Conservation (phyloP, 2,888 invertebrate species). For the Teleogryllus oceanicus region DNA sequence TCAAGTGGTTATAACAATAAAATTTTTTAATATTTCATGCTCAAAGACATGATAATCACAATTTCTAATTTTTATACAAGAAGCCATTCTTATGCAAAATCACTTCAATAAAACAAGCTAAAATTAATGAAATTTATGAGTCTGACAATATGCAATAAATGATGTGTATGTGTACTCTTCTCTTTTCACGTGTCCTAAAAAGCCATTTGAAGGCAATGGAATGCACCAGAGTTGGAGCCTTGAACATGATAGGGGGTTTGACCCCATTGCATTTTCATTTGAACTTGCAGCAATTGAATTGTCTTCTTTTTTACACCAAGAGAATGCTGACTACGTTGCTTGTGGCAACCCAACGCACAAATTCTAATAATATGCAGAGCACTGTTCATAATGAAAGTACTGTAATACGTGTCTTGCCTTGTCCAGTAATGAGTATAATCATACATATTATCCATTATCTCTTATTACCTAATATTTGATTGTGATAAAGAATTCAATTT, state of each 20-base stretch:
- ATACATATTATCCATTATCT: not conserved
- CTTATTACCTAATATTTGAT: not conserved
- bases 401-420: constrained; percentile 18
- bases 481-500: not conserved
- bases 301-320: not conserved
- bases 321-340: constrained; percentile 6
- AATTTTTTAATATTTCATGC: not conserved
- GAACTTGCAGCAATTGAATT: constrained; percentile 7
- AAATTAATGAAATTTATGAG: not conserved
- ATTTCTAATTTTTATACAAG: not conserved
- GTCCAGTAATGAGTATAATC: not conserved
- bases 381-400: not conserved
- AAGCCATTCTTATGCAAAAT: not conserved
- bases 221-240: constrained; percentile 2
- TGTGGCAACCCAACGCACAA: constrained; percentile 7
- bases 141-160: not conserved
- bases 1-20: not conserved
- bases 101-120: not conserved
- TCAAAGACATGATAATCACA: not conserved
- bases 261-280: not conserved
- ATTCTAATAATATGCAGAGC: not conserved
- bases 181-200: not conserved
- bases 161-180: not conserved
- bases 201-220: not conserved
- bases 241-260: not conserved